These are phyloP conservation scores for Sarcophaga carnaria DNA, from an alignment of 2,888 invertebrate genomes.

Conservation along the genomic window DNA sequence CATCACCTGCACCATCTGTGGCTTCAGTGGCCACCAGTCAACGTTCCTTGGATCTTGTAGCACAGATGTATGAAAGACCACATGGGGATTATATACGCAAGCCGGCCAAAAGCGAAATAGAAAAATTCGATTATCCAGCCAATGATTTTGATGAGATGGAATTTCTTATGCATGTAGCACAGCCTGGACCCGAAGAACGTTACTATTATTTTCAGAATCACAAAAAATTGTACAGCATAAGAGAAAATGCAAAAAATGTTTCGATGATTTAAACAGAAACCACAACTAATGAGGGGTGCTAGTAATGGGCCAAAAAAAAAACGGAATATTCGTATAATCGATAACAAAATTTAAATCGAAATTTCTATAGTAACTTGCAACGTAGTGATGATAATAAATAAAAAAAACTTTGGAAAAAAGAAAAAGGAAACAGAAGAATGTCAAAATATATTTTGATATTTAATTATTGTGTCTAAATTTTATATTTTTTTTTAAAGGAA, in stretches of 20 bases:
- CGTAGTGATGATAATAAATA: constrained; percentile 11
- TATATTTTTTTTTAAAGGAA: not conserved
- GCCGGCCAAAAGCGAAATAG: not conserved
- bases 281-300: not conserved
- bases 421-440: not conserved
- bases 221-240: constrained; percentile 41
- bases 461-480: not conserved
- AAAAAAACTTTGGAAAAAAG: not conserved
- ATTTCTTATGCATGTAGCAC: constrained; percentile 72
- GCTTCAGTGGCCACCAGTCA: not conserved
- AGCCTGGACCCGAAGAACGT: constrained; percentile 74
- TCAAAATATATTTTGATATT: not conserved
- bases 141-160: constrained; percentile 72
- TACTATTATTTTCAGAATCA: constrained; percentile 61
- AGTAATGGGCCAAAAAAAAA: not conserved
- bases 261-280: constrained; percentile 8
- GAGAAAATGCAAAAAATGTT: constrained; percentile 30
- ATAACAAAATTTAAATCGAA: constrained; percentile 43
- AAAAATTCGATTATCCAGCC: constrained; percentile 71
- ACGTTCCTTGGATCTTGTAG: not conserved
- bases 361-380: constrained; percentile 72
- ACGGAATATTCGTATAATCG: constrained; percentile 53
- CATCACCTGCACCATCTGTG: not conserved
- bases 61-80: constrained; percentile 12
- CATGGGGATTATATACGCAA: not conserved